phyloP scores from a whole-genome alignment of 1,140 invertebrate species.

The Leptinotarsa lineolata region DNA sequence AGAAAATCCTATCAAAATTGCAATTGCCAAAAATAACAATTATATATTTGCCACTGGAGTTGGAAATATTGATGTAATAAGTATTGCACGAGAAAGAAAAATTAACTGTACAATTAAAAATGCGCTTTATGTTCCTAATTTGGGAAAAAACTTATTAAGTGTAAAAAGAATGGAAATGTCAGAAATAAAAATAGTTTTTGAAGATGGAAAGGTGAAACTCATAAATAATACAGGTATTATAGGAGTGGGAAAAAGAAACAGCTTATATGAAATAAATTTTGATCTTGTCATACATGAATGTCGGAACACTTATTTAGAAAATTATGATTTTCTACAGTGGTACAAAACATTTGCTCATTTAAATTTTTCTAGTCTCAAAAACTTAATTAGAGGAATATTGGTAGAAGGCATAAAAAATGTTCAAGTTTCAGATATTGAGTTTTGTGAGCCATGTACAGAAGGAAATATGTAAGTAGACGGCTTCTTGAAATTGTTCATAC shows the following conservation, averaged over 20 bases:
- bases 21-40: too few relatives aligned
- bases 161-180: constrained; percentile 13
- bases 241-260: too few relatives aligned
- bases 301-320: too few relatives aligned
- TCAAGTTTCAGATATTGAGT: constrained; percentile 19
- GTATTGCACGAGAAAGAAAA: constrained; percentile 1
- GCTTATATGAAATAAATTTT: too few relatives aligned
- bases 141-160: constrained; percentile 23
- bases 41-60: too few relatives aligned
- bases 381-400: constrained; percentile 10
- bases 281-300: too few relatives aligned
- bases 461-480: constrained; percentile 33
- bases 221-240: constrained; percentile 1
- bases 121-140: constrained; percentile 22
- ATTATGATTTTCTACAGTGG: background rate
- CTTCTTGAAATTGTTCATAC: constrained; percentile 16
- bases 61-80: too few relatives aligned
- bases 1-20: too few relatives aligned
- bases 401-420: background rate
- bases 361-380: constrained; percentile 11
- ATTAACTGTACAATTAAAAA: constrained; percentile 22
- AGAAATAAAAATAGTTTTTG: constrained; percentile 15
- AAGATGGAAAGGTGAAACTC: background rate
- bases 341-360: constrained; percentile 25
- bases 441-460: constrained; percentile 39